Evolutionary conservation across 2,888 invertebrate species (phyloP).

Genomic region (Chrysina gloriosa): DNA sequence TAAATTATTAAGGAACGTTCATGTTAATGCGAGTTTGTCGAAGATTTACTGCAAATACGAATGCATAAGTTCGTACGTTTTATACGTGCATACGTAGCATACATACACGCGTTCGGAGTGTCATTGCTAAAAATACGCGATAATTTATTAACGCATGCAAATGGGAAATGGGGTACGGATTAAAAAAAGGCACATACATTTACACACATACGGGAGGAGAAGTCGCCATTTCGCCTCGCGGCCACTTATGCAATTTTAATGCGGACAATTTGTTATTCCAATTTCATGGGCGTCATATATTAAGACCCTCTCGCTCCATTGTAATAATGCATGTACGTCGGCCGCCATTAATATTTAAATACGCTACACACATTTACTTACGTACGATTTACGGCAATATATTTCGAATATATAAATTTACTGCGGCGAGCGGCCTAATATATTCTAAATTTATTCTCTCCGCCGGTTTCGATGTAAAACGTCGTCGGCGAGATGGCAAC

Average conservation of each 20-base stretch:
- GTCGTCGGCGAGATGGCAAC: background rate
- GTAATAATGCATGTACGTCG: conserved; percentile 21
- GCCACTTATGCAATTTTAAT: conserved; percentile 37
- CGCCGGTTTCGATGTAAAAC: background rate
- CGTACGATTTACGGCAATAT: conserved; percentile 22
- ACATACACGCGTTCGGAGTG: conserved; percentile 9
- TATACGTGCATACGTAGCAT: background rate
- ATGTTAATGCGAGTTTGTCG: conserved; percentile 20
- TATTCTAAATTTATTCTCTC: conserved; percentile 26
- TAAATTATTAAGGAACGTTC: conserved; percentile 19
- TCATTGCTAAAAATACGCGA: conserved; percentile 21
- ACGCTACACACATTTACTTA: conserved; percentile 19
- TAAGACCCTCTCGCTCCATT: conserved; percentile 4
- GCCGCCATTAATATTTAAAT: conserved; percentile 26
- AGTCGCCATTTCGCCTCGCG: conserved; percentile 15
- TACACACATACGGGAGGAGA: too few species aligned
- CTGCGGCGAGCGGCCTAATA: conserved; percentile 2
- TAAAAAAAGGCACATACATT: background rate
- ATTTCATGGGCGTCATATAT: conserved; percentile 30
- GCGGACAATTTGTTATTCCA: conserved; percentile 38
- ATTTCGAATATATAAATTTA: conserved; percentile 38
- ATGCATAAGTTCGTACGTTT: conserved; percentile 5
- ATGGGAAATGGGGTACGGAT: conserved; percentile 23
- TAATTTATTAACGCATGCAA: conserved; percentile 31
- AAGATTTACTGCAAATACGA: conserved; percentile 23